Evolutionary conservation across 2,797 vertebrate species (phyloP).

Genomic region (Sebastes goodei): DNA sequence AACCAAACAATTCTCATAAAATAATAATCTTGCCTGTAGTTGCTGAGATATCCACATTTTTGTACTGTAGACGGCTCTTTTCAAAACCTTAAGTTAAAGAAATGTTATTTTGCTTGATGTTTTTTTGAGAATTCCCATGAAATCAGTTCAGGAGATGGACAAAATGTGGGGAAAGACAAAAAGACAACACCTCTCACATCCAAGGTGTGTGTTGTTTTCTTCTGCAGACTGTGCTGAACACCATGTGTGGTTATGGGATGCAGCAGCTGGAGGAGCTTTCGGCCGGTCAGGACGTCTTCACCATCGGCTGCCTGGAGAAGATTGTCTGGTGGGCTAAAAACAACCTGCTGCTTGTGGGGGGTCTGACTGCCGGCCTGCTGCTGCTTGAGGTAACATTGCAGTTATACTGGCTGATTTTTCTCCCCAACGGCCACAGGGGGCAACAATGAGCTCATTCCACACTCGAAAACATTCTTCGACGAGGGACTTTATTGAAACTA

Average conservation of each 20-base stretch:
- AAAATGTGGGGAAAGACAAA: neutral
- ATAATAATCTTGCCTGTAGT: neutral
- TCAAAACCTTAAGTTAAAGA: neutral
- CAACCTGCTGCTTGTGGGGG: constrained; percentile 82
- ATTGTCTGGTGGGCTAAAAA: constrained; percentile 79
- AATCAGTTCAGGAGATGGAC: neutral
- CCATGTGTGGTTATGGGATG: constrained; percentile 87
- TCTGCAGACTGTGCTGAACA: constrained; percentile 83
- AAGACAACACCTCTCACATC: neutral
- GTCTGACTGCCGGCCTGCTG: constrained; percentile 78
- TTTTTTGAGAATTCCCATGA: neutral
- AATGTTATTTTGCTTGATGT: neutral
- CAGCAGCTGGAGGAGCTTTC: constrained; percentile 58
- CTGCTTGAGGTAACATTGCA: constrained; percentile 80
- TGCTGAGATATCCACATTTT: neutral
- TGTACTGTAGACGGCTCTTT: neutral
- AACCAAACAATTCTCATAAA: neutral
- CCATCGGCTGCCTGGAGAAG: constrained; percentile 81
- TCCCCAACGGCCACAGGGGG: neutral
- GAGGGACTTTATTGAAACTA: too few species aligned
- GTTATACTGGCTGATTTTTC: neutral
- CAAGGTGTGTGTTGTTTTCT: neutral
- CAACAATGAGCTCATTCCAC: neutral
- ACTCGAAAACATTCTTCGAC: neutral
- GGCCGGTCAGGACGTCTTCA: constrained; percentile 64